A percentile compares a stretch with the other conserved stretches of the same genome.
These are phyloP conservation scores for Cosmia trapezina DNA, from an alignment of 2,888 invertebrate species.

Conservation along the genomic window DNA sequence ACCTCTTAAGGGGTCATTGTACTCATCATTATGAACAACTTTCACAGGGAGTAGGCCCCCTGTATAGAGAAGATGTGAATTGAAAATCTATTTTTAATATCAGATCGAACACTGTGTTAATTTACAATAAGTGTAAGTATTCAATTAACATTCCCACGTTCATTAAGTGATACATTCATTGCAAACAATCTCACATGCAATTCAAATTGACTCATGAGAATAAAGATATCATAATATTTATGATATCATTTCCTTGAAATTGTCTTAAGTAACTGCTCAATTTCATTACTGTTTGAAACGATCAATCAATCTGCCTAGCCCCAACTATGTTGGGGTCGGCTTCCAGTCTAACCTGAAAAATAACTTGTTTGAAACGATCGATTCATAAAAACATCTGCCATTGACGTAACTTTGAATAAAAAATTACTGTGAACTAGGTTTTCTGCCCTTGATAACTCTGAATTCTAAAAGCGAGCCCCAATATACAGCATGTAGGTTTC, in stretches of 20 bases:
- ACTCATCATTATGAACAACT: too few species aligned
- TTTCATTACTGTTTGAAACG: conserved; percentile 18
- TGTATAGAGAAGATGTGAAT: too few species aligned
- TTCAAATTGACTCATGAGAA: conserved; percentile 40
- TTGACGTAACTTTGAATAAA: conserved; percentile 21
- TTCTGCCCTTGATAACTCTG: conserved; percentile 56
- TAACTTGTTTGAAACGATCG: conserved; percentile 26
- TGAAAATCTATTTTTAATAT: conserved; percentile 2
- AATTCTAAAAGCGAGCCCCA: conserved; percentile 47
- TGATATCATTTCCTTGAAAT: conserved; percentile 33
- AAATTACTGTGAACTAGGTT: conserved; percentile 47
- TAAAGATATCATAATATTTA: conserved; percentile 20
- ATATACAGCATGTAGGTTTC: conserved; percentile 6
- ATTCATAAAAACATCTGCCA: conserved; percentile 16
- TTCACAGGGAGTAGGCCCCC: too few species aligned
- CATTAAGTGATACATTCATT: conserved; percentile 4
- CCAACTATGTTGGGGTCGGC: too few species aligned
- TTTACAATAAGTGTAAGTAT: background rate
- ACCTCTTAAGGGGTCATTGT: too few species aligned
- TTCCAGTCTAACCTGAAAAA: too few species aligned
- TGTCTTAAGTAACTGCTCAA: conserved; percentile 5
- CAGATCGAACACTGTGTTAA: background rate
- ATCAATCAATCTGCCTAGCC: too few species aligned
- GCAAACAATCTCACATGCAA: conserved; percentile 30
- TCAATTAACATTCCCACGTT: conserved; percentile 32